A percentile compares a stretch with the other conserved stretches of the same genome.
Conservation (phyloP, 2,797 vertebrate genomes). For the Spatula clypeata region DNA sequence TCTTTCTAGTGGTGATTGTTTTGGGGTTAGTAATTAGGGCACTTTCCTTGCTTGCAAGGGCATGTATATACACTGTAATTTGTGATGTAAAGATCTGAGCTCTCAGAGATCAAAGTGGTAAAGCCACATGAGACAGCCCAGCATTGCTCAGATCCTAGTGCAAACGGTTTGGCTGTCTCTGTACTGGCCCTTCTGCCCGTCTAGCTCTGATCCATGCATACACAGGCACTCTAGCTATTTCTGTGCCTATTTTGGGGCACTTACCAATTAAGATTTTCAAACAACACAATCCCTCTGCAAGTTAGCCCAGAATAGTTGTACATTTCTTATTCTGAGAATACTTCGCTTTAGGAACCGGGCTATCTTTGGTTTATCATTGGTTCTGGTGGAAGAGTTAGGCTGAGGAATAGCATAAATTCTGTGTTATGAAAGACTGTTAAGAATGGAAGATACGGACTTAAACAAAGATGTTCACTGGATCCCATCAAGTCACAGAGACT, state of each 20-base stretch:
- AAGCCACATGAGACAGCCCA: neutral
- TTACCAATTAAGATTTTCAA: neutral
- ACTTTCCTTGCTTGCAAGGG: neutral
- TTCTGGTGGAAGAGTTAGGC: neutral
- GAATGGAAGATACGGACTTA: neutral
- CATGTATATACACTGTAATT: neutral
- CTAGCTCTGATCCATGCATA: neutral
- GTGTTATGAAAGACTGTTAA: neutral
- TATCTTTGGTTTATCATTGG: neutral
- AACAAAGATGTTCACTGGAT: neutral
- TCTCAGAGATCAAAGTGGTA: conserved; percentile 8
- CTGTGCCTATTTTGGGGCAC: accelerated
- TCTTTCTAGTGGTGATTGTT: neutral
- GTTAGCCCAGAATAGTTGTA: neutral
- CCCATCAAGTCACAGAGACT: neutral
- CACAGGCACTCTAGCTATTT: neutral
- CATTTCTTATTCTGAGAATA: accelerated
- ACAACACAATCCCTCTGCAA: neutral
- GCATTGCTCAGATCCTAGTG: neutral
- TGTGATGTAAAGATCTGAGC: conserved; percentile 1
- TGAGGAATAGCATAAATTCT: neutral
- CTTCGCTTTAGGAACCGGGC: neutral
- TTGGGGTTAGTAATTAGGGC: neutral
- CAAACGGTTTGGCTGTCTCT: neutral
- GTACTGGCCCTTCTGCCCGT: accelerated